phyloP scores from a whole-genome alignment of 1,140 invertebrate genomes.

The Aphaenogaster ashmeadi region DNA sequence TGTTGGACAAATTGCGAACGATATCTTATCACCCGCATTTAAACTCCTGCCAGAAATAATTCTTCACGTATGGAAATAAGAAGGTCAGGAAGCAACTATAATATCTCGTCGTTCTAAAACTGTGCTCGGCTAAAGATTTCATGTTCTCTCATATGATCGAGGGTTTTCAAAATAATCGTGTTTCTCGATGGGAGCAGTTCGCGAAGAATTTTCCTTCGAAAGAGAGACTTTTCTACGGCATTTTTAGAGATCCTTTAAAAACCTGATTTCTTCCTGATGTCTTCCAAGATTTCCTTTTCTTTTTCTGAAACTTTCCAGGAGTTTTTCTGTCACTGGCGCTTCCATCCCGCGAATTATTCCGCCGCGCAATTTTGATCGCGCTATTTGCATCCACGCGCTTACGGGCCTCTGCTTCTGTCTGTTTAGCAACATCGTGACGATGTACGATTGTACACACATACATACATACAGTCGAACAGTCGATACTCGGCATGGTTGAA shows the following conservation, averaged over 20 bases:
- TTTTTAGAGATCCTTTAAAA: not conserved
- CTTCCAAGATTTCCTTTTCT: not conserved
- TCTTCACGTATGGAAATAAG: not conserved
- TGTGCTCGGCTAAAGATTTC: not conserved
- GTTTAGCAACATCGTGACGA: slow-evolving; percentile 42
- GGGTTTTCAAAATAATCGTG: not conserved
- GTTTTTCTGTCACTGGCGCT: not conserved
- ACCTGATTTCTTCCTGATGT: not conserved
- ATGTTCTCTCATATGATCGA: not conserved
- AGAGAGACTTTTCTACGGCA: not conserved
- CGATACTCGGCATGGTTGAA: slow-evolving; percentile 26
- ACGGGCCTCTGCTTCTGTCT: not conserved
- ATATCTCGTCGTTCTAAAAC: slow-evolving; percentile 3
- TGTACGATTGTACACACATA: not conserved
- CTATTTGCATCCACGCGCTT: not conserved
- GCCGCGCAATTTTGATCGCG: not conserved
- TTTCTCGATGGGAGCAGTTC: not conserved
- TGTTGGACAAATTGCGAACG: not conserved
- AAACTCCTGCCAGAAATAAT: not conserved
- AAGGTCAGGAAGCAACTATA: not conserved
- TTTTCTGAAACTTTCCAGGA: not conserved
- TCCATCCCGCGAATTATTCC: not conserved
- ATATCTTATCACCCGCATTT: not conserved
- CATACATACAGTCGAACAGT: not conserved
- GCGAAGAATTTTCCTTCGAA: not conserved